A percentile compares a stretch with the other conserved stretches of the same genome.
Conservation (phyloP, 1,140 invertebrate species). For the Caenorhabditis remanei region DNA sequence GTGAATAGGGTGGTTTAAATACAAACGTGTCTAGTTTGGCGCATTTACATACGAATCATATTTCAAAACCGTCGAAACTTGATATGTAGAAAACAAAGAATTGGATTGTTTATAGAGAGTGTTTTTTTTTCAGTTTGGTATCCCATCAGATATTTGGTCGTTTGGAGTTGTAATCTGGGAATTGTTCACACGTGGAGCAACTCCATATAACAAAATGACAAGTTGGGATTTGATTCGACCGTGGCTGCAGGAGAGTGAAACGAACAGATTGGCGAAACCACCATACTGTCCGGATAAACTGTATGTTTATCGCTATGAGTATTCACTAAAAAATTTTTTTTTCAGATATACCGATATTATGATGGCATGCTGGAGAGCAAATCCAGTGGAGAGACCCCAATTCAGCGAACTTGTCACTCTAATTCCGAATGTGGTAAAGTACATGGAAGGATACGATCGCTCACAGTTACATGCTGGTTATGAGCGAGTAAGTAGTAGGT, state of each 20-base stretch:
- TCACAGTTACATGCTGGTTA: slow-evolving; percentile 59
- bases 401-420: slow-evolving; percentile 42
- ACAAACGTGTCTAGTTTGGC: background rate
- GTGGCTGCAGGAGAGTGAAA: slow-evolving; percentile 20
- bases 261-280: slow-evolving; percentile 25
- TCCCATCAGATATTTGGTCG: slow-evolving; percentile 63
- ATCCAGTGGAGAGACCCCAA: slow-evolving; percentile 50
- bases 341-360: slow-evolving; percentile 56
- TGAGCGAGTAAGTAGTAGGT: slow-evolving; percentile 61
- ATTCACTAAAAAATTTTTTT: background rate
- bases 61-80: slow-evolving; percentile 82
- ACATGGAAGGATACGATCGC: slow-evolving; percentile 57
- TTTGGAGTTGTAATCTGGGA: slow-evolving; percentile 69
- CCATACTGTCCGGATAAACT: slow-evolving; percentile 55
- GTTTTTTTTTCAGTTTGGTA: slow-evolving; percentile 54
- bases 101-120: too few species aligned
- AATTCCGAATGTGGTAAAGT: slow-evolving; percentile 14
- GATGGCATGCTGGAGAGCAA: slow-evolving; percentile 51
- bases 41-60: background rate
- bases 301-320: background rate
- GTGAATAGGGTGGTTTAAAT: background rate
- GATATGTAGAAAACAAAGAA: slow-evolving; percentile 50
- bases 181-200: slow-evolving; percentile 67
- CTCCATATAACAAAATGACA: slow-evolving; percentile 59
- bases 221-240: background rate